Evolutionary conservation across 2,113 vertebrate genomes (phyloP).

Genomic region (Isurus oxyrinchus): DNA sequence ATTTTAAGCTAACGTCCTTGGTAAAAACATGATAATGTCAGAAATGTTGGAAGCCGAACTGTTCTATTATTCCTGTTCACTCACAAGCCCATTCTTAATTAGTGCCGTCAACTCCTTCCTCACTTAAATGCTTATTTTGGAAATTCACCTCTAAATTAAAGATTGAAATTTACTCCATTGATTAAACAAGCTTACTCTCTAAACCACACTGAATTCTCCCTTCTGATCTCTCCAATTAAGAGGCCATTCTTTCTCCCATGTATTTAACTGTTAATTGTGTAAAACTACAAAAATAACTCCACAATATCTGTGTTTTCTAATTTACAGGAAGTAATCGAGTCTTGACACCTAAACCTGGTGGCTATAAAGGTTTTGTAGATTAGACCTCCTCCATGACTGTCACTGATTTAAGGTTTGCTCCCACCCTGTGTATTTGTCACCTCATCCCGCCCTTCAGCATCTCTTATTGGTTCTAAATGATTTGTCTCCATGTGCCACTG

Average conservation of each 20-base stretch:
- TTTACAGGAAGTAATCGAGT: background rate
- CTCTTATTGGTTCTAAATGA: background rate
- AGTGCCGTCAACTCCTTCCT: background rate
- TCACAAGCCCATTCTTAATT: background rate
- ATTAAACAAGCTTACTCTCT: background rate
- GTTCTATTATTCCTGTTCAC: background rate
- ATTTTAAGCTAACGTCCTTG: background rate
- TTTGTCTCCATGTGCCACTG: background rate
- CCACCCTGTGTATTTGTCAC: background rate
- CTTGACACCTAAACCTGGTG: background rate
- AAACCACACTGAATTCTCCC: background rate
- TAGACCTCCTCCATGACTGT: background rate
- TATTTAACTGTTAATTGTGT: background rate
- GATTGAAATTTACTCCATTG: background rate
- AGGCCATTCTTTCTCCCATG: background rate
- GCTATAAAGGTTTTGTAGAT: background rate
- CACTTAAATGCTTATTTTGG: background rate
- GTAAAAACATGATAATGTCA: background rate
- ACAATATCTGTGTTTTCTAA: background rate
- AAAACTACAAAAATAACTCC: background rate
- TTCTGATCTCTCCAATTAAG: background rate
- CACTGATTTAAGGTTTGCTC: background rate
- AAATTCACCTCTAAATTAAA: background rate
- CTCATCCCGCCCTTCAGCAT: background rate
- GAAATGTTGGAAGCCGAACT: background rate